phyloP scores from a whole-genome alignment of 64 coral and sea anemone species.

The Stichodactyla helianthus region DNA sequence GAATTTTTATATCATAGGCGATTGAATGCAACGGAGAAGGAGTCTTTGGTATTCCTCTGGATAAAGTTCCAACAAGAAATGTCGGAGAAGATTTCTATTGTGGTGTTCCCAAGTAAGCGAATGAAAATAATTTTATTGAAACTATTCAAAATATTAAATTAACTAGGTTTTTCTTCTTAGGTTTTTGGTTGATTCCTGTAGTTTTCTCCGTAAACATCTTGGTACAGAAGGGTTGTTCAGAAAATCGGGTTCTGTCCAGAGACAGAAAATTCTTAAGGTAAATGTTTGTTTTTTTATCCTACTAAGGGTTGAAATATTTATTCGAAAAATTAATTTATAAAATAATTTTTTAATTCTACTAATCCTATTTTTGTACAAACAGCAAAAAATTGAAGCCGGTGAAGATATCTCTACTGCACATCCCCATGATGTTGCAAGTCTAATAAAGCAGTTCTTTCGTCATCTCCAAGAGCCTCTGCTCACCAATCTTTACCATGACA shows the following conservation, averaged over 20 bases:
- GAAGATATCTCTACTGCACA: constrained; percentile 68
- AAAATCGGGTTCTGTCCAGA: constrained; percentile 93
- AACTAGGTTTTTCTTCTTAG: constrained; percentile 2
- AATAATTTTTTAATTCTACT: not conserved
- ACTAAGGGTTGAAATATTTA: no score
- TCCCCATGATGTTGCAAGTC: constrained; percentile 95
- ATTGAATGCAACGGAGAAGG: constrained; percentile 43
- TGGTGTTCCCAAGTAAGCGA: constrained; percentile 78
- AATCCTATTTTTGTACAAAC: constrained; percentile 10
- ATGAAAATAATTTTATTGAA: not conserved
- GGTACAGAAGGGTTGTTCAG: constrained; percentile 91
- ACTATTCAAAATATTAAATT: not conserved
- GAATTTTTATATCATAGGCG: not conserved
- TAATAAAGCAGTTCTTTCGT: constrained; percentile 95
- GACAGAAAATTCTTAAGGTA: constrained; percentile 89
- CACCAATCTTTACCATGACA: constrained; percentile 77
- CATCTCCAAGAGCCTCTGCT: constrained; percentile 84
- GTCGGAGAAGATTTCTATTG: constrained; percentile 78
- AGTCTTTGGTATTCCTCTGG: constrained; percentile 81
- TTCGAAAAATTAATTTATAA: not conserved
- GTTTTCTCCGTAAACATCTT: constrained; percentile 80
- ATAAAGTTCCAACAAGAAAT: constrained; percentile 65
- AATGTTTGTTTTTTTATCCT: not conserved
- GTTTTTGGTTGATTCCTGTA: constrained; percentile 90
- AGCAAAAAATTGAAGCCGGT: constrained; percentile 88